phyloP scores from a whole-genome alignment of 2,113 vertebrate species.

The Sciurus niger region DNA sequence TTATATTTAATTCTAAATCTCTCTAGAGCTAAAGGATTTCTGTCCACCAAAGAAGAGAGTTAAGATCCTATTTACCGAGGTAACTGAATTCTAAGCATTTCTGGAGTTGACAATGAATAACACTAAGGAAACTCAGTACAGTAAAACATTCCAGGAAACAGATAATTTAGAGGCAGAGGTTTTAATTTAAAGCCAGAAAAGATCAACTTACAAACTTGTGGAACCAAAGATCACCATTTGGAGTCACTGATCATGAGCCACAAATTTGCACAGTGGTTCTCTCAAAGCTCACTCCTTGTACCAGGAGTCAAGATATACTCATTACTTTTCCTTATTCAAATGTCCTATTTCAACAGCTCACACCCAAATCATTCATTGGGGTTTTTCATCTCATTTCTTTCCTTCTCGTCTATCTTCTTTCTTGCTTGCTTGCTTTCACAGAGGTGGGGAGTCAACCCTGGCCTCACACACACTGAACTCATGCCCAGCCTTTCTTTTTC shows the following conservation, averaged over 20 bases:
- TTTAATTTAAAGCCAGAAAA: background rate
- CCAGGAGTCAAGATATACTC: background rate
- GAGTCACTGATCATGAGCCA: background rate
- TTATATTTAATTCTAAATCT: slow-evolving; percentile 29
- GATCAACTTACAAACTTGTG: no score
- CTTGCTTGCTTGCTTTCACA: background rate
- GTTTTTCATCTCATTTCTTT: background rate
- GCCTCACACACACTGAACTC: no score
- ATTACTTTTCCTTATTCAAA: background rate
- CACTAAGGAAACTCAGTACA: background rate
- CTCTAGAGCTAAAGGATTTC: background rate
- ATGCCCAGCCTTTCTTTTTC: background rate
- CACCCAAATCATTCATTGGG: no score
- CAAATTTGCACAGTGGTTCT: accelerated
- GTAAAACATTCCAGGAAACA: background rate
- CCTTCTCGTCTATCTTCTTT: background rate
- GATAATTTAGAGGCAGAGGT: background rate
- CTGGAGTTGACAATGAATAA: background rate
- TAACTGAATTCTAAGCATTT: background rate
- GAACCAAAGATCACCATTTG: background rate
- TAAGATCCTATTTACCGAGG: background rate
- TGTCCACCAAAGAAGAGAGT: background rate
- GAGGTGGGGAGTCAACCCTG: background rate
- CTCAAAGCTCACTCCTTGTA: background rate
- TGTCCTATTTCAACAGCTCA: background rate